Base-by-base conservation (phyloP, 2,888 invertebrate genomes). In the Fissipunctia ypsillon region DNA sequence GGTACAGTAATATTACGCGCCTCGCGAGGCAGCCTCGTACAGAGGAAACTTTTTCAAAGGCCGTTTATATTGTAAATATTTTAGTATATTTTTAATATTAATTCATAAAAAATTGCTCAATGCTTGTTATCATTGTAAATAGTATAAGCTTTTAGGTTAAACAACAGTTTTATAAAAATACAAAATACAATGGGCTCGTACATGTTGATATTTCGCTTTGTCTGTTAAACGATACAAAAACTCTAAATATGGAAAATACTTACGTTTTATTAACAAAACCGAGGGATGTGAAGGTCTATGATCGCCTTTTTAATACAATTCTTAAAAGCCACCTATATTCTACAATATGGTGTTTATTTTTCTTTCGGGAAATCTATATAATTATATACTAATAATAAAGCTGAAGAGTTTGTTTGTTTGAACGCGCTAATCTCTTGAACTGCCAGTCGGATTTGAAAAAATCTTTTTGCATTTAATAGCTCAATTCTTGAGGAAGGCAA, bases 21-120 rank as follows among this genome's bases (percentile, higher is more conserved):
- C 59, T 70, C 72, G 76, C 69, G 57, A 77, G 74, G 73, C 78
- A 54, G 78, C 81, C 70, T 73, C 76, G 35, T 45, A 14, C 69
- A 43, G 50, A 76, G 68, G 73, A 78, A 81, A 84, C 73, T 80
- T 85, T 87, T 87, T 84, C 77, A 87, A 79, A 64, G 76, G 69
- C 81, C 81, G 68, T 61, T 74, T 82, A 66, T 73, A 84, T 54
- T 88, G 88, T 87, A 89, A 84, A 89, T 89, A 89, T 87, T 89
- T 80, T 79, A 85, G 80, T 71, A 83, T 83, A 81, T 83, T 80
- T 75, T 74, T 73, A 86, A 81, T 82, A 84, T 72, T 86, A 84
- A 86, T 88, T 84, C 78, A 73, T 82, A 88, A 80, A 87, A 86
- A 88, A 88, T 92, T 92, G 92, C 92, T 92, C 92, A 93, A 92